Evolutionary conservation across 2,888 invertebrate species (phyloP).

Genomic region (Xylophagus ater): DNA sequence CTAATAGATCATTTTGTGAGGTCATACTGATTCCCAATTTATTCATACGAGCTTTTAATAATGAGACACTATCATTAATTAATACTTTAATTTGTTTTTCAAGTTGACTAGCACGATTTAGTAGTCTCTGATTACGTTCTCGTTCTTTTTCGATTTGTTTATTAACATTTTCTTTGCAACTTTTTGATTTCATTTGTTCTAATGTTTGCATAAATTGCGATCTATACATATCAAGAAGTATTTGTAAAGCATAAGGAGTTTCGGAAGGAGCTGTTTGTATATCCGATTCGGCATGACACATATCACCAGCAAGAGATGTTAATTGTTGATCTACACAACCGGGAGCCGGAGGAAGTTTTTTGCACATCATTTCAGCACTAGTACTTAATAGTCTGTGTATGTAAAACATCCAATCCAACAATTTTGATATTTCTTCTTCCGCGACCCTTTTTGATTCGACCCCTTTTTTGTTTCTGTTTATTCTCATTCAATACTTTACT

Average conservation of each 20-base stretch:
- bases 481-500: constrained; percentile 19
- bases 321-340: constrained; percentile 87
- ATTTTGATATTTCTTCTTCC: constrained; percentile 62
- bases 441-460: constrained; percentile 54
- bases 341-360: constrained; percentile 74
- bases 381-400: constrained; percentile 86
- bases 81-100: constrained; percentile 88
- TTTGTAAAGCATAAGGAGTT: constrained; percentile 77
- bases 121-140: constrained; percentile 70
- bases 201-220: constrained; percentile 78
- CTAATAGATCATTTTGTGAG: constrained; percentile 72
- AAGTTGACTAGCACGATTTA: constrained; percentile 75
- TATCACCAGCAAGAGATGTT: constrained; percentile 60
- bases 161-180: constrained; percentile 59
- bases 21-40: constrained; percentile 83
- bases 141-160: constrained; percentile 73
- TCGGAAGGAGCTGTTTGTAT: constrained; percentile 66
- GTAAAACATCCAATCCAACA: constrained; percentile 75
- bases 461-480: constrained; percentile 32
- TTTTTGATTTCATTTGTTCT: constrained; percentile 69
- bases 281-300: constrained; percentile 71
- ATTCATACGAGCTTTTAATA: constrained; percentile 79
- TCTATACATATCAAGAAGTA: constrained; percentile 72
- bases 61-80: constrained; percentile 81
- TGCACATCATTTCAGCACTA: constrained; percentile 57